Percentiles rank a stretch among this genome's conserved stretches.
phyloP scores from a whole-genome alignment of 2,113 vertebrate species.

The Pangasianodon gigas region DNA sequence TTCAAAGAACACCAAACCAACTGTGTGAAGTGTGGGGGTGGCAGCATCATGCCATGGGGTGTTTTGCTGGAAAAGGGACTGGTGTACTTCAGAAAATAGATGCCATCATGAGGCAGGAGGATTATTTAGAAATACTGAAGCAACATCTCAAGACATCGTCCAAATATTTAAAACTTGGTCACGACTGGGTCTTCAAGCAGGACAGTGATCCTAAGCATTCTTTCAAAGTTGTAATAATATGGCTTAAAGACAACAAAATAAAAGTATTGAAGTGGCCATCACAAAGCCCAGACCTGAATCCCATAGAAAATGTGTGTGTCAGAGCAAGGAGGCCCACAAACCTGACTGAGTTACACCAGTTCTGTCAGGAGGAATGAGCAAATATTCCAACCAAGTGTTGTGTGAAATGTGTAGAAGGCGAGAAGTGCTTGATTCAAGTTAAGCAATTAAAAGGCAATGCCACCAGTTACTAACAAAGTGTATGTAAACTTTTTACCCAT shows the following conservation, averaged over 20 bases:
- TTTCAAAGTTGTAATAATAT: background rate
- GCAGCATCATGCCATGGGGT: no score
- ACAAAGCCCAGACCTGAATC: background rate
- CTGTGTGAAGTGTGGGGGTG: background rate
- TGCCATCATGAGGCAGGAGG: background rate
- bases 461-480: background rate
- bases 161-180: background rate
- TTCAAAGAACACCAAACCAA: background rate
- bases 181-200: background rate
- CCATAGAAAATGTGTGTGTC: background rate
- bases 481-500: background rate
- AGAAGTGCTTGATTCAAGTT: background rate
- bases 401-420: background rate
- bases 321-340: background rate
- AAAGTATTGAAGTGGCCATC: background rate
- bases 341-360: background rate
- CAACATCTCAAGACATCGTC: background rate
- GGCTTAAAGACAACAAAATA: background rate
- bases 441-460: background rate
- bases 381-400: background rate
- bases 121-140: background rate
- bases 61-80: no score
- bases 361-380: background rate
- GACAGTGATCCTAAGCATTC: background rate
- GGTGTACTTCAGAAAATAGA: no score